A percentile compares a stretch with the other conserved stretches of the same genome.
These are phyloP conservation scores for Synergus laeviventris DNA, from an alignment of 2,888 invertebrate species.

Conservation along the genomic window DNA sequence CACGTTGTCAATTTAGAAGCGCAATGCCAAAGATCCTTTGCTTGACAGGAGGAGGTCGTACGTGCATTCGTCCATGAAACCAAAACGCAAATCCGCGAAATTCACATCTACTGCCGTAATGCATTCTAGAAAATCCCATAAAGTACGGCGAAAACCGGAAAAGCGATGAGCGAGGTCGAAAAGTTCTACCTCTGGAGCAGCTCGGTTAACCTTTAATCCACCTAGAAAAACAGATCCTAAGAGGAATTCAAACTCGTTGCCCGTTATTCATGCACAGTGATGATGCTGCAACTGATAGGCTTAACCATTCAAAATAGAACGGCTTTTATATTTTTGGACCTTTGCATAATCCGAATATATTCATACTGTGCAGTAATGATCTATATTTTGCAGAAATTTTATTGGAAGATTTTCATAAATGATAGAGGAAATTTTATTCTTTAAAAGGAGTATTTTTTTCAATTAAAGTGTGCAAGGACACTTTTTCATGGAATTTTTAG, in stretches of 20 bases:
- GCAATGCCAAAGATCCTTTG: slow-evolving; percentile 53
- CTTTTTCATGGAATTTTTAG: too few relatives aligned
- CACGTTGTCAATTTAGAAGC: slow-evolving; percentile 64
- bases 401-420: too few relatives aligned
- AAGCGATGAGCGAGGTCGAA: slow-evolving; percentile 10
- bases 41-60: slow-evolving; percentile 51
- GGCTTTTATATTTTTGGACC: neutral
- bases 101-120: slow-evolving; percentile 44
- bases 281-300: slow-evolving; percentile 22
- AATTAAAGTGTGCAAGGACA: too few relatives aligned
- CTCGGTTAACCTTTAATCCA: slow-evolving; percentile 35
- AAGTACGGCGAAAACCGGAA: slow-evolving; percentile 15
- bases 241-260: slow-evolving; percentile 4
- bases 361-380: neutral
- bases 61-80: slow-evolving; percentile 47
- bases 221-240: slow-evolving; percentile 22
- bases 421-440: too few relatives aligned
- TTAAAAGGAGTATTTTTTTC: neutral
- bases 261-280: slow-evolving; percentile 15
- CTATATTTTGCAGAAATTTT: neutral
- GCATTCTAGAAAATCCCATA: slow-evolving; percentile 42
- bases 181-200: slow-evolving; percentile 27
- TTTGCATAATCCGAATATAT: neutral
- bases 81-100: slow-evolving; percentile 50
- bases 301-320: slow-evolving; percentile 7